Percentiles rank a stretch among this genome's conserved stretches.
Evolutionary conservation across 2,113 vertebrate genomes (phyloP).

Genomic region (Calonectris borealis): DNA sequence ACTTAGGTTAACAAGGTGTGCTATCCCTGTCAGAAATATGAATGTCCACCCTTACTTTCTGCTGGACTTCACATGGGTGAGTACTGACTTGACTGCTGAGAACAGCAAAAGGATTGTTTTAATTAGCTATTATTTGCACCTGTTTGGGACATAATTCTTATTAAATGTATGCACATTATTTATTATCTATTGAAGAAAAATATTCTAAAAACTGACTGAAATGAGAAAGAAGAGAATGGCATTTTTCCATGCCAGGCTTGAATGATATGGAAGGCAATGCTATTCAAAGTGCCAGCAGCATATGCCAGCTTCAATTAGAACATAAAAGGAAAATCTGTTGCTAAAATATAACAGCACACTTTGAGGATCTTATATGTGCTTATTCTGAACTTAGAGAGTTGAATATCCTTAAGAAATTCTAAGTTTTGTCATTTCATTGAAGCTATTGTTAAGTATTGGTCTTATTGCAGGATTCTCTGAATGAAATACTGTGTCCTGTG

Average conservation of each 20-base stretch:
- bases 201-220: not conserved
- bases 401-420: not conserved
- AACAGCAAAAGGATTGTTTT: not conserved
- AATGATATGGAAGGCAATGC: not conserved
- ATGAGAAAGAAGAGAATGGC: not conserved
- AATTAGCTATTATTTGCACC: not conserved
- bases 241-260: not conserved
- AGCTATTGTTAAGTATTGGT: not conserved
- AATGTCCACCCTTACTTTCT: not conserved
- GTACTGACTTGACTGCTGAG: not conserved
- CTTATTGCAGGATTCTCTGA: not conserved
- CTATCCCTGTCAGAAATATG: not conserved
- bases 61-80: not conserved
- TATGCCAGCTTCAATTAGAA: conserved; percentile 42
- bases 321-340: conserved; percentile 21
- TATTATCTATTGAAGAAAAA: not conserved
- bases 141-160: not conserved
- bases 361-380: not conserved
- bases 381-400: not conserved
- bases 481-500: not conserved
- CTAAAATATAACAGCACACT: not conserved
- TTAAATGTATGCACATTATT: not conserved
- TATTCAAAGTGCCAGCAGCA: conserved; percentile 15
- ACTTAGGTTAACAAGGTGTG: not conserved
- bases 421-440: not conserved